Base-by-base conservation (phyloP, 2,888 invertebrate species). In the Sarcophaga subvicina region DNA sequence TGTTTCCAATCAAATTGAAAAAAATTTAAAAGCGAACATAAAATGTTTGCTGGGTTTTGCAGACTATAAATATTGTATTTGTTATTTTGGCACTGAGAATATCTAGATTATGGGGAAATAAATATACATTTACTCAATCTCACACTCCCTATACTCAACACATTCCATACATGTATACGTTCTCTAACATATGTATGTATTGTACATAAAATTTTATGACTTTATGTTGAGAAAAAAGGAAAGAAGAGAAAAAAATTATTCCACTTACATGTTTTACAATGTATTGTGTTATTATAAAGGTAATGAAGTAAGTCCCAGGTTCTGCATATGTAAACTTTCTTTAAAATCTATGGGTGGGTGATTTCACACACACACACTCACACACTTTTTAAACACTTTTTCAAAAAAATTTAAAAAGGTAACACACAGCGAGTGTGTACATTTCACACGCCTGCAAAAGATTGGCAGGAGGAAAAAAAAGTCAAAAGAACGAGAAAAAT, bases 1-100 rank as follows among this genome's bases (percentile, higher is more conserved):
- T 49, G 3, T 37, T 8, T 1, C 37, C 37, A 37, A 6, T 37
- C 14, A 2, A 54, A 14, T 54, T 14, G 17, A 54, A 4, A 54
- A 17, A 0, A 54, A 54, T 12, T 54, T 14, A 14, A 0, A 54
- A 54, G 4, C 2, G 17, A 54, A 17, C 5, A 54, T 4, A 54
- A 17, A 54, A 54, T 12, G 54, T 17, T 54, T 54, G 2, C 17
- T 54, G 54, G 54, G 54, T 4, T 17, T 14, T 12, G 4, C 17
- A 54, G 12, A 12, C 54, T 10, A 14, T 78, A 72, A 83, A 83
- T 73, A 69, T 79, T 83, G 10, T 73, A 79, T 83, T 63, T 78
- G 45, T 83, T 64, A 66, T 75, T 79, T 85, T 73, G 78, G 69
- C 81, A 85, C 75, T 78, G 73, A 81, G 78, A 72, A 80, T 69